These are phyloP conservation scores for Pogonocherus hispidulus DNA, from an alignment of 2,888 invertebrate genomes.

Conservation along the genomic window DNA sequence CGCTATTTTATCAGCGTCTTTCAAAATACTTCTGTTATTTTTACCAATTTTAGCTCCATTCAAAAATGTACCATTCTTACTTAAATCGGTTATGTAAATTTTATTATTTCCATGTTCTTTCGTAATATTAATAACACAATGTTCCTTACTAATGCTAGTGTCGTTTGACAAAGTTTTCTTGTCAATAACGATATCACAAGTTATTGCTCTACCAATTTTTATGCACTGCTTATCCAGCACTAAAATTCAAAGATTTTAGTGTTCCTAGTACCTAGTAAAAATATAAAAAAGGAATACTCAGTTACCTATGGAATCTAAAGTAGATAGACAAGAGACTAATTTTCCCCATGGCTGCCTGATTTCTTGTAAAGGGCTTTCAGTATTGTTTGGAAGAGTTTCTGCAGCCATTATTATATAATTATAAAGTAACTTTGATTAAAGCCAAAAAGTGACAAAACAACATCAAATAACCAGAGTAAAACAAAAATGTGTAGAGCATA, in stretches of 20 bases:
- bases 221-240: slow-evolving; percentile 33
- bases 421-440: not conserved
- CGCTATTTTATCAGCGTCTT: slow-evolving; percentile 36
- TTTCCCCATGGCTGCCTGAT: slow-evolving; percentile 14
- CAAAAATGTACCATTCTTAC: slow-evolving; percentile 89
- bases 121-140: slow-evolving; percentile 73
- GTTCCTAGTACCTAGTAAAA: no score
- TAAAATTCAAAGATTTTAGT: no score
- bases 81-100: slow-evolving; percentile 75
- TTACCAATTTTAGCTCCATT: slow-evolving; percentile 82
- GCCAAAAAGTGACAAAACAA: not conserved
- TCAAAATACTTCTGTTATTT: slow-evolving; percentile 68
- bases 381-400: not conserved
- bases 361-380: not conserved
- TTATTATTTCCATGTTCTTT: slow-evolving; percentile 62
- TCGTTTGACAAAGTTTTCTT: slow-evolving; percentile 68
- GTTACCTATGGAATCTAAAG: slow-evolving; percentile 25
- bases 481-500: not conserved
- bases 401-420: not conserved
- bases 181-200: slow-evolving; percentile 44
- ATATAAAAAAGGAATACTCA: no score
- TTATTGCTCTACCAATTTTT: slow-evolving; percentile 47
- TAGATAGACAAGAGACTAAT: slow-evolving; percentile 17
- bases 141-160: slow-evolving; percentile 75
- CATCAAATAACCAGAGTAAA: not conserved